Evolutionary conservation across 2,888 invertebrate genomes (phyloP).

Genomic region (Graphium colonna): DNA sequence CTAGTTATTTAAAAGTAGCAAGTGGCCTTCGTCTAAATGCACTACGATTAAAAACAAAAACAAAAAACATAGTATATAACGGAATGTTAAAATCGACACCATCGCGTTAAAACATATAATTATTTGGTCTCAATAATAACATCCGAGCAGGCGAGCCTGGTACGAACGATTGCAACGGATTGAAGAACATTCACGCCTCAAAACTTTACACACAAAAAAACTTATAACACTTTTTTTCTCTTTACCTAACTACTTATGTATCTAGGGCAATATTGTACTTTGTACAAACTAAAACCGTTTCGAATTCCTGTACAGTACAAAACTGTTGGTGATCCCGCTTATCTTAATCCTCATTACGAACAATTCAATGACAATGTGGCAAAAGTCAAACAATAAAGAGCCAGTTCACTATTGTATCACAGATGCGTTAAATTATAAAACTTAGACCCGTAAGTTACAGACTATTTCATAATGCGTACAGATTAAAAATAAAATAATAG

Average conservation of each 20-base stretch:
- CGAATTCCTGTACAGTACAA: constrained; percentile 60
- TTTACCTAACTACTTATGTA: constrained; percentile 79
- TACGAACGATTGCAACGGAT: constrained; percentile 62
- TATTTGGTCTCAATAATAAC: constrained; percentile 79
- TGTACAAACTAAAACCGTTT: constrained; percentile 74
- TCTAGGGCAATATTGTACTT: constrained; percentile 79
- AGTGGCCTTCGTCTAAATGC: constrained; percentile 72
- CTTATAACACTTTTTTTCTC: constrained; percentile 69
- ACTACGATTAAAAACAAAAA: constrained; percentile 51
- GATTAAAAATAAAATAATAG: constrained; percentile 45
- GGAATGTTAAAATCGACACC: constrained; percentile 80
- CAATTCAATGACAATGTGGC: constrained; percentile 60
- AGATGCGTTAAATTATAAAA: constrained; percentile 62
- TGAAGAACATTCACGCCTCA: constrained; percentile 64
- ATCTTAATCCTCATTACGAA: constrained; percentile 42
- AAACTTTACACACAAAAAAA: constrained; percentile 61
- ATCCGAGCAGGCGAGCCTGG: constrained; percentile 61
- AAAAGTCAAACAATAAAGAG: constrained; percentile 52
- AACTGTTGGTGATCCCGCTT: constrained; percentile 53
- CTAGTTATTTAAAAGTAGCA: constrained; percentile 76
- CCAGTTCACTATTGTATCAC: constrained; percentile 74
- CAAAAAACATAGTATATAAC: constrained; percentile 41
- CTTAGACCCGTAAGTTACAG: constrained; percentile 48
- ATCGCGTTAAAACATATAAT: constrained; percentile 77
- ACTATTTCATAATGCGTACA: constrained; percentile 38